Conservation (phyloP, 2,797 vertebrate species). For the Limosa lapponica region DNA sequence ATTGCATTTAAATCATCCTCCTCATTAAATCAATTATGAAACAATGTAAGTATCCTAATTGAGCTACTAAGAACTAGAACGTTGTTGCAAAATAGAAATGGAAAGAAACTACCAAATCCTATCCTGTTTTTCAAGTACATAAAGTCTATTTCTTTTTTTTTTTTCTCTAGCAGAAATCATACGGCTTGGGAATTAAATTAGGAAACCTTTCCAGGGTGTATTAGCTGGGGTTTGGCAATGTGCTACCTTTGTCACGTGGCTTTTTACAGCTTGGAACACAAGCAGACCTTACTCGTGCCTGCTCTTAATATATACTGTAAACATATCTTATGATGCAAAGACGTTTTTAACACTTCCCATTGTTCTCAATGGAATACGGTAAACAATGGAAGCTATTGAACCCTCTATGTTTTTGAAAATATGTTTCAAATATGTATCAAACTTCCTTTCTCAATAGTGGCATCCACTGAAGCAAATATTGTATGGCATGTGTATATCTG, state of each 20-base stretch:
- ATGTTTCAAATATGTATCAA: background rate
- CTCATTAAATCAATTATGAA: slow-evolving; percentile 60
- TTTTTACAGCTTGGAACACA: slow-evolving; percentile 1
- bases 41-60: slow-evolving; percentile 36
- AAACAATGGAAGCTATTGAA: background rate
- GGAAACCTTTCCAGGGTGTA: background rate
- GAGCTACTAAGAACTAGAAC: slow-evolving; percentile 7
- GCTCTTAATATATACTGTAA: background rate
- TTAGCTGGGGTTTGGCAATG: background rate
- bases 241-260: background rate
- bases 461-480: background rate
- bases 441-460: background rate
- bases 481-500: background rate
- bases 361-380: background rate
- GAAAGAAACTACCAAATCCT: background rate
- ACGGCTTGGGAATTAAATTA: background rate
- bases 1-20: slow-evolving; percentile 57
- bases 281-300: background rate
- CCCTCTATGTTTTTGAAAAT: background rate
- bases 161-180: background rate
- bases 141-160: background rate
- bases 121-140: background rate
- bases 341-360: background rate
- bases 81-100: background rate
- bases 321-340: background rate